Evolutionary conservation across 2,888 invertebrate species (phyloP).

Genomic region (Melieria omissa): DNA sequence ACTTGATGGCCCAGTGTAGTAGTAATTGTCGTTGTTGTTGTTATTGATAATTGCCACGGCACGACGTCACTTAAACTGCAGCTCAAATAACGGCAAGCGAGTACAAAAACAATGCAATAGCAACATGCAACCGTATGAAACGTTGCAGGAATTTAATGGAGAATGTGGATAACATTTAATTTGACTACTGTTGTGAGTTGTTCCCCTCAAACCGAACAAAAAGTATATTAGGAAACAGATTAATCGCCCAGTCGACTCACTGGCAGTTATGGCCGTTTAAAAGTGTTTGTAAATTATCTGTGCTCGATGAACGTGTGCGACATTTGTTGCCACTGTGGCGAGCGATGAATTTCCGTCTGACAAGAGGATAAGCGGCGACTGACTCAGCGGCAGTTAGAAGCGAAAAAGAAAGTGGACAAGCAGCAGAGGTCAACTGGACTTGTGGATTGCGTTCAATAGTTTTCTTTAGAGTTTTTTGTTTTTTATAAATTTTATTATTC

Average conservation of each 20-base stretch:
- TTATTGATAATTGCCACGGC: background rate
- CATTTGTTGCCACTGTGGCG: no score
- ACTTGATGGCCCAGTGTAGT: no score
- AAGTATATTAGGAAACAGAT: conserved; percentile 52
- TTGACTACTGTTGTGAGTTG: background rate
- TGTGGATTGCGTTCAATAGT: no score
- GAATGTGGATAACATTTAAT: background rate
- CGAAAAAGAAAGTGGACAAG: no score
- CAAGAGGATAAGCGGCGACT: conserved; percentile 19
- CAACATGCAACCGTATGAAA: background rate
- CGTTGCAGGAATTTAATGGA: no score
- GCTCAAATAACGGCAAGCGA: background rate
- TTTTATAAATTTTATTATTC: no score
- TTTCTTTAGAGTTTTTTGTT: no score
- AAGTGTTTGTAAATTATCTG: conserved; percentile 57
- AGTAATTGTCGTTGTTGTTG: no score
- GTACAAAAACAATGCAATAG: background rate
- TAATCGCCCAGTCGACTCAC: conserved; percentile 52
- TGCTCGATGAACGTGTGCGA: conserved; percentile 43
- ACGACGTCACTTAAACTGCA: background rate
- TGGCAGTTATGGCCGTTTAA: conserved; percentile 15
- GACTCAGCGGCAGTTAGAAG: no score
- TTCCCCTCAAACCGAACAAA: background rate
- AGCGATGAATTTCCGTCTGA: background rate
- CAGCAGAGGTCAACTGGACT: no score